Percentiles rank a stretch among this genome's conserved stretches.
Conservation (phyloP, 2,797 vertebrate species). For the Sardinella longiceps region DNA sequence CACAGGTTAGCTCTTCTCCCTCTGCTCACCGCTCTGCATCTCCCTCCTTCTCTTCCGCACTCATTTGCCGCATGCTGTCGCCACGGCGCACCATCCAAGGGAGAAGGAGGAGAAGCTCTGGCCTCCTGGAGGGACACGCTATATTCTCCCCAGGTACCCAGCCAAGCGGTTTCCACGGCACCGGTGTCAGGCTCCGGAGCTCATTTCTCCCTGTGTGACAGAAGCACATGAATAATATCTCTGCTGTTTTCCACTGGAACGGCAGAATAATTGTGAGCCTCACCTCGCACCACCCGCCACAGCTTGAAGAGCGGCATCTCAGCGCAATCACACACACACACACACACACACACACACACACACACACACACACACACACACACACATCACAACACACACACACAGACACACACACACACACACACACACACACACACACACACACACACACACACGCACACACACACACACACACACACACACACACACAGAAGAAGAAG, state of each 20-base stretch:
- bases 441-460: not conserved
- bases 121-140: not conserved
- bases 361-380: not conserved
- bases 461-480: not conserved
- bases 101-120: not conserved
- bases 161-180: not conserved
- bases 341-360: not conserved
- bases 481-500: no score
- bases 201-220: not conserved
- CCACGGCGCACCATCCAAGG: not conserved
- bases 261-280: not conserved
- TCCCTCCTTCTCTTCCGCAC: not conserved
- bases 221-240: not conserved
- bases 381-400: not conserved
- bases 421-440: not conserved
- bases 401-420: not conserved
- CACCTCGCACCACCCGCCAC: not conserved
- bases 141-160: conserved; percentile 12
- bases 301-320: not conserved
- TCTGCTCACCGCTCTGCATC: conserved; percentile 41
- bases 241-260: not conserved
- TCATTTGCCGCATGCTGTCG: not conserved
- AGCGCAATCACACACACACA: not conserved
- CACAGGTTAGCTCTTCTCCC: conserved; percentile 51
- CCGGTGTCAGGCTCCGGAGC: not conserved